Conservation (phyloP, 1,140 invertebrate genomes). For the Diorhabda carinulata region DNA sequence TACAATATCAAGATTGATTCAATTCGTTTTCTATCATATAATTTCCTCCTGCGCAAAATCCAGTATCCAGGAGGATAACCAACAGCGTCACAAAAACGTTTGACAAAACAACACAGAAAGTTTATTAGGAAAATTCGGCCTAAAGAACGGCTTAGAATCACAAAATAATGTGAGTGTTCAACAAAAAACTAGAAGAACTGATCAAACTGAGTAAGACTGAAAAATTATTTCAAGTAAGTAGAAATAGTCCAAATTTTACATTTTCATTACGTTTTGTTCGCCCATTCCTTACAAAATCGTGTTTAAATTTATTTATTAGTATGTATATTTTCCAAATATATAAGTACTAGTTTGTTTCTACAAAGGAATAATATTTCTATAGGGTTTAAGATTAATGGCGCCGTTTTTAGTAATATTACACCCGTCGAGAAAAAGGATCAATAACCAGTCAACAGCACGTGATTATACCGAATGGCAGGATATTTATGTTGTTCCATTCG, state of each 20-base stretch:
- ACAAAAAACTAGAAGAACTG: background rate
- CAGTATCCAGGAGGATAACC: background rate
- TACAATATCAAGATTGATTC: too few species aligned
- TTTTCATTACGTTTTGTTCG: too few species aligned
- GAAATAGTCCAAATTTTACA: background rate
- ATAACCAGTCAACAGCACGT: conserved; percentile 18
- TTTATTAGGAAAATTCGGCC: background rate
- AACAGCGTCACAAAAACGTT: background rate
- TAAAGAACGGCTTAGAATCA: background rate
- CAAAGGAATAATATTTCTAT: background rate
- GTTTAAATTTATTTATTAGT: too few species aligned
- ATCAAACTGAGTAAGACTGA: background rate
- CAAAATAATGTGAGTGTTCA: background rate
- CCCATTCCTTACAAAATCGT: too few species aligned
- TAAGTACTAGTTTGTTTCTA: too few species aligned
- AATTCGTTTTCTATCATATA: too few species aligned
- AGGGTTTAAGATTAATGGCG: background rate
- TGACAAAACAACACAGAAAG: background rate
- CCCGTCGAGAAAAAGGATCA: conserved; percentile 6
- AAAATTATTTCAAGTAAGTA: background rate
- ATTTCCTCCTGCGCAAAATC: conserved; percentile 3
- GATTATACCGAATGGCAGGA: conserved; percentile 15
- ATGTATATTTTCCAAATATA: too few species aligned
- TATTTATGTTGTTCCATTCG: conserved; percentile 17
- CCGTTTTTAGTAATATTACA: conserved; percentile 13